Conservation (phyloP, 2,797 vertebrate genomes). For the Pelochelys cantorii region DNA sequence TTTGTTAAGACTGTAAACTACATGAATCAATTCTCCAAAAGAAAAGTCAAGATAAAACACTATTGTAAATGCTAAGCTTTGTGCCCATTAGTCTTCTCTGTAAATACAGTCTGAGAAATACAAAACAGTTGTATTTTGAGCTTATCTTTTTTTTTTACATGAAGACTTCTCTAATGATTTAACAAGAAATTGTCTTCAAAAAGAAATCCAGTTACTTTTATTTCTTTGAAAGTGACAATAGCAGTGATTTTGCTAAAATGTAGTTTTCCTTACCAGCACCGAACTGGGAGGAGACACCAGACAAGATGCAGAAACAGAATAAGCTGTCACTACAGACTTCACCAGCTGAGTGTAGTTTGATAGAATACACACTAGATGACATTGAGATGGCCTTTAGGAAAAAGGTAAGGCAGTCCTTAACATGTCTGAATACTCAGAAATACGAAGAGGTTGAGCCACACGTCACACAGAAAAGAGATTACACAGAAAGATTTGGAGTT, state of each 20-base stretch:
- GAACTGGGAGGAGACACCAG: slow-evolving; percentile 34
- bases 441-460: background rate
- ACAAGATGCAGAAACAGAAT: slow-evolving; percentile 44
- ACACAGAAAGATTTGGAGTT: background rate
- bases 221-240: slow-evolving; percentile 5
- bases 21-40: background rate
- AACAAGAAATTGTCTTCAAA: background rate
- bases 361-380: slow-evolving; percentile 64
- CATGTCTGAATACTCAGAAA: background rate
- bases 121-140: slow-evolving; percentile 29
- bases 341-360: background rate
- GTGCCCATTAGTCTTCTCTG: background rate
- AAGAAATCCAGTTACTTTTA: background rate
- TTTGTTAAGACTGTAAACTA: background rate
- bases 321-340: background rate
- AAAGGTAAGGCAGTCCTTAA: slow-evolving; percentile 71
- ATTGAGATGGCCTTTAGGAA: slow-evolving; percentile 70
- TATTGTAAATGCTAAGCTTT: background rate
- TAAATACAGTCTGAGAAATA: slow-evolving; percentile 8
- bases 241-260: background rate
- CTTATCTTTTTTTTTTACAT: slow-evolving; percentile 7
- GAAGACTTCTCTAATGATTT: background rate
- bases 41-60: background rate
- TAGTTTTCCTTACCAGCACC: slow-evolving; percentile 44
- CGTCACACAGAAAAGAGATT: background rate